These are phyloP conservation scores for Hippocampus guttulatus DNA, from an alignment of 2,113 vertebrate genomes.

Conservation along the genomic window DNA sequence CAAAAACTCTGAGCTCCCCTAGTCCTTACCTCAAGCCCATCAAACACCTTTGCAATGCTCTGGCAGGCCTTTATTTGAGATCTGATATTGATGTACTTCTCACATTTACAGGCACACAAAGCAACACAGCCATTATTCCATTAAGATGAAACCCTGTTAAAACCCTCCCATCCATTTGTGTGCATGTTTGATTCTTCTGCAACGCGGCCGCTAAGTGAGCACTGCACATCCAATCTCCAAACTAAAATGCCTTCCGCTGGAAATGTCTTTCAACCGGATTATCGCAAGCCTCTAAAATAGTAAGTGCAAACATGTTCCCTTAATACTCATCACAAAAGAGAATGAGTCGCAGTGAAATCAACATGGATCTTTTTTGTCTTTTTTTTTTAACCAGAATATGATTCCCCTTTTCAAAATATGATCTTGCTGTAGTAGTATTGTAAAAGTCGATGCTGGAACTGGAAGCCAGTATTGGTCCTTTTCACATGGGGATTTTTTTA, in stretches of 20 bases:
- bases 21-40: background rate
- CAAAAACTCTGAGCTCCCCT: background rate
- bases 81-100: no score
- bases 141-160: slow-evolving; percentile 21
- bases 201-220: background rate
- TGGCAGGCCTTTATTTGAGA: background rate
- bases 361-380: no score
- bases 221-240: slow-evolving; percentile 1
- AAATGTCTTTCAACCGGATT: slow-evolving; percentile 7
- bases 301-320: slow-evolving; percentile 20
- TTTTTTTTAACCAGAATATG: no score
- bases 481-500: no score
- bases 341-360: no score
- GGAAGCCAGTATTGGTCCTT: no score
- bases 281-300: slow-evolving; percentile 27
- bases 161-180: slow-evolving; percentile 3
- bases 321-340: slow-evolving; percentile 5
- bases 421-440: background rate
- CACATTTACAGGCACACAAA: background rate
- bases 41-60: no score
- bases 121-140: slow-evolving; percentile 13
- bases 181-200: background rate
- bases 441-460: background rate
- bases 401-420: background rate
- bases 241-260: background rate